Evolutionary conservation across 2,888 invertebrate species (phyloP).

Genomic region (Brachyopa scutellaris): DNA sequence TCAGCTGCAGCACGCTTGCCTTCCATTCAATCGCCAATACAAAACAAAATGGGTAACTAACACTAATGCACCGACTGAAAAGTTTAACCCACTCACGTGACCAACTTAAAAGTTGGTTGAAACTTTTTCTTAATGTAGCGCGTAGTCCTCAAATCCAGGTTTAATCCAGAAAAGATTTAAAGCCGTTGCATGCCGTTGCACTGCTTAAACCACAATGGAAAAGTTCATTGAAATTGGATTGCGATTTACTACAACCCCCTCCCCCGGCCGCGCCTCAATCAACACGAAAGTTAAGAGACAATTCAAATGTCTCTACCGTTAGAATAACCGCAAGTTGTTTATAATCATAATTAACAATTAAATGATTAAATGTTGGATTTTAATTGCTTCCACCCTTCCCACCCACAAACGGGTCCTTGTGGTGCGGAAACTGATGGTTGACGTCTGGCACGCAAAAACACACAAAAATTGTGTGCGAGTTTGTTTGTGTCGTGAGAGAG

Average conservation of each 20-base stretch:
- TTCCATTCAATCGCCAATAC: no score
- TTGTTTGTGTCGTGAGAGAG: constrained; percentile 14
- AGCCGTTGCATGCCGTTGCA: no score
- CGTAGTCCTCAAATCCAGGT: no score
- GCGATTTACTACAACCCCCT: no score
- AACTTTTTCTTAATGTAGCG: no score
- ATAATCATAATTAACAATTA: constrained; percentile 72
- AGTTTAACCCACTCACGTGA: no score
- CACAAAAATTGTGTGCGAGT: constrained; percentile 51
- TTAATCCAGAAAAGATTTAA: no score
- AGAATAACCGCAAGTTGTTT: constrained; percentile 70
- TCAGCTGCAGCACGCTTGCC: no score
- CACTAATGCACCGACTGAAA: no score
- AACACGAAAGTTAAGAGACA: constrained; percentile 29
- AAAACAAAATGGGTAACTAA: no score
- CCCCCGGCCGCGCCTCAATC: no score
- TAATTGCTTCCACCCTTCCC: constrained; percentile 57
- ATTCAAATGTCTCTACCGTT: constrained; percentile 61
- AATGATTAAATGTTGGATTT: constrained; percentile 71
- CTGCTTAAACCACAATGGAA: constrained; percentile 24
- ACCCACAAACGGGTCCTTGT: not conserved
- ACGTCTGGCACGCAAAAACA: constrained; percentile 56
- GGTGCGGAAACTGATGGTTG: constrained; percentile 16
- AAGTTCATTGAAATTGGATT: constrained; percentile 45
- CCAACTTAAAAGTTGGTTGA: no score